Evolutionary conservation across 2,888 invertebrate species (phyloP), one percentile per base, ranked within the genome.

Genomic region (Stenodema calcarata): DNA sequence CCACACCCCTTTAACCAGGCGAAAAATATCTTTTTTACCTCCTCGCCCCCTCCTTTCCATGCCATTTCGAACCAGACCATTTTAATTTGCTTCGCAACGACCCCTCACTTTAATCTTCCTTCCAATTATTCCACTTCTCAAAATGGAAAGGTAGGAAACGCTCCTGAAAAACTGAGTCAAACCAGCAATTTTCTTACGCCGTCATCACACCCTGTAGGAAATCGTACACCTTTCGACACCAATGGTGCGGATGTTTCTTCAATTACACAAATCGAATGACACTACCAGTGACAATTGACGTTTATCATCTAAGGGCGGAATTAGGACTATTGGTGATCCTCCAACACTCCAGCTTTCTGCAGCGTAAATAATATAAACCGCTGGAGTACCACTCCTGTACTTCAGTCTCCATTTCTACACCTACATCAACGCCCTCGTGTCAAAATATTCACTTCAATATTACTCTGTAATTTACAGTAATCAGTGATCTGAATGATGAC

Each of bases 71-170:
- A 50, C 80, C 80, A 70, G 69, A 82, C 62, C 23, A 70, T 82
- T 82, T 82, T 82, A 82, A 82, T 82, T 82, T 69, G 82, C 69
- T 82, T 82, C 12, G 41, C 23, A 70, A 73, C 84, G 73, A 84
- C 73, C 47, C 47, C 44, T 35, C n/a, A 42, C 69, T 73, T 84
- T 84, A 84, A 84, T 84, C 84, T 84, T 84, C 84, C 47, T 70
- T 75, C 75, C 62, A 84, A 84, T 84, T 84, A 84, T 75, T 84
- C 28, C 73, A 84, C 28, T 73, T 73, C 84, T 75, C 73, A 44
- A 47, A 84, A 84, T 73, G 50, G 84, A 12, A 84, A 84, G 14
- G 30, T 27, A 27, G 75, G 44, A 78, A 80, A 80, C 50, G 80
- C 54, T 28, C 28, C 54, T 50, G 62, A 62, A 62, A 62, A 62